Percentiles rank a stretch among this genome's conserved stretches.
phyloP scores from a whole-genome alignment of 2,113 vertebrate species.

The Nothocercus nigrocapillus region DNA sequence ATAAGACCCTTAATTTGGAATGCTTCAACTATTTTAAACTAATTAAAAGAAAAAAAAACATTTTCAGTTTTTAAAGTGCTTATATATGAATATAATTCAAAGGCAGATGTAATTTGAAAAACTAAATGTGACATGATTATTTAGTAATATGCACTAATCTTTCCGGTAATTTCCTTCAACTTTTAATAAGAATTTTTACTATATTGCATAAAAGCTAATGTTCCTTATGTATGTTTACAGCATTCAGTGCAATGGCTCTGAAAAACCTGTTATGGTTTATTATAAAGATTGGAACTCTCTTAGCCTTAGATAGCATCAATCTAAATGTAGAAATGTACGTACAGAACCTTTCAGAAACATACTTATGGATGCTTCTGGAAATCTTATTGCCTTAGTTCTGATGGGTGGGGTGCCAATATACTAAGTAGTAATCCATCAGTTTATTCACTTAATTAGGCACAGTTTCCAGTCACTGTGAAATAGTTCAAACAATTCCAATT shows the following conservation, averaged over 20 bases:
- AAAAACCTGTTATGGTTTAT: background rate
- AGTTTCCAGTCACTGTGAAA: background rate
- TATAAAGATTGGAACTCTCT: conserved; percentile 4
- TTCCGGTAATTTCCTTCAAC: background rate
- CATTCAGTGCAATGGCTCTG: background rate
- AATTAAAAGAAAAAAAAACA: background rate
- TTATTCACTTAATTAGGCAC: background rate
- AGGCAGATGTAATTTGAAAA: background rate
- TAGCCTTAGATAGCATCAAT: background rate
- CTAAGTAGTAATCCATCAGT: background rate
- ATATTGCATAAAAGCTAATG: conserved; percentile 8
- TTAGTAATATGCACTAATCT: background rate
- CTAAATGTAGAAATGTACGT: background rate
- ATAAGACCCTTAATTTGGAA: background rate
- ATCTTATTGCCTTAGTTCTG: background rate
- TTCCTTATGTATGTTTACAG: background rate
- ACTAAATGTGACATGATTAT: background rate
- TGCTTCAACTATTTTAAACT: background rate
- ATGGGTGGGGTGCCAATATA: background rate
- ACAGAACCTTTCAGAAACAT: background rate
- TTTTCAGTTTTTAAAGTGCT: background rate
- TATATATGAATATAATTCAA: background rate
- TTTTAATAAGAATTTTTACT: background rate
- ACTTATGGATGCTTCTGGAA: background rate
- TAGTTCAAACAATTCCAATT: background rate